Percentiles rank a stretch among this genome's conserved stretches.
Conservation (phyloP, 2,797 vertebrate species). For the Carcharodon carcharias region DNA sequence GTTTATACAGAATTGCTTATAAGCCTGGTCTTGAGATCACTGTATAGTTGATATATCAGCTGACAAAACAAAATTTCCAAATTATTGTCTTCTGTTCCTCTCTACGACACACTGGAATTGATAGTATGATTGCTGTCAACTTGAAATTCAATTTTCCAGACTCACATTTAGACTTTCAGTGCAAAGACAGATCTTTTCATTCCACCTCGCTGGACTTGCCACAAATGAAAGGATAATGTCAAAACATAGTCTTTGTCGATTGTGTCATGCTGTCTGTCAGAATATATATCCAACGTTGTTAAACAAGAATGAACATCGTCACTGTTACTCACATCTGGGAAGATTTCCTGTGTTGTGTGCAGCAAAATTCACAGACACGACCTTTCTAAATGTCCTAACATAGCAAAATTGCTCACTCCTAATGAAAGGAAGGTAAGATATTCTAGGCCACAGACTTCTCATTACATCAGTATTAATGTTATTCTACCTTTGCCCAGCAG, state of each 20-base stretch:
- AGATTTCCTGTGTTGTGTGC: background rate
- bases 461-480: background rate
- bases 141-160: background rate
- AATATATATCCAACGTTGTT: background rate
- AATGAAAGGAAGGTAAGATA: background rate
- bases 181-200: background rate
- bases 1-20: background rate
- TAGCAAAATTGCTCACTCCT: background rate
- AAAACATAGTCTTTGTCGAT: background rate
- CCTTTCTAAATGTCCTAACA: background rate
- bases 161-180: background rate
- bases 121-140: background rate
- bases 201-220: background rate
- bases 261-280: background rate
- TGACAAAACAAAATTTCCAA: background rate
- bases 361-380: background rate
- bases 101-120: background rate
- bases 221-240: background rate
- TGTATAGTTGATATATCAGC: background rate
- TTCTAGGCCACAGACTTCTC: background rate
- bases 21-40: background rate
- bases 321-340: background rate
- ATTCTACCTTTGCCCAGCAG: background rate
- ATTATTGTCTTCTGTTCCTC: background rate
- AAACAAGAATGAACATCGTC: background rate